Conservation (phyloP, 2,888 invertebrate species). For the Actias luna region DNA sequence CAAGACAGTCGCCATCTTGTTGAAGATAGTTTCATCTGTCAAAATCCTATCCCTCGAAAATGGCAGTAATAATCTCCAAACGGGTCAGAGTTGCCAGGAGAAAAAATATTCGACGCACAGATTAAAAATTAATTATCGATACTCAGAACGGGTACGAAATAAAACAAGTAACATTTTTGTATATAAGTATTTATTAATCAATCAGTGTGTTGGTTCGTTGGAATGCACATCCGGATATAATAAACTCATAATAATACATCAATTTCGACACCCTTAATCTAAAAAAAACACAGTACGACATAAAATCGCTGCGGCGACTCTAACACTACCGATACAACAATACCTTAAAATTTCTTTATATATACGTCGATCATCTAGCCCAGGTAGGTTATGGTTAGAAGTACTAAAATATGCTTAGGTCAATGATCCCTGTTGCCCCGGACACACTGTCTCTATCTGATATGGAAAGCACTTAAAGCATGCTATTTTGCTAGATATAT, state of each 20-base stretch:
- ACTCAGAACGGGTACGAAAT: constrained; percentile 21
- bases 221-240: constrained; percentile 73
- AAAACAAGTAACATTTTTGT: constrained; percentile 31
- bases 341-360: background rate
- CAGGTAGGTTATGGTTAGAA: background rate
- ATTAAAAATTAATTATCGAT: too few species aligned
- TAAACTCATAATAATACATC: constrained; percentile 46
- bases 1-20: too few species aligned
- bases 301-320: constrained; percentile 5
- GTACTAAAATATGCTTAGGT: background rate
- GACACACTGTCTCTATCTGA: constrained; percentile 30
- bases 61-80: too few species aligned
- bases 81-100: background rate
- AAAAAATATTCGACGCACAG: too few species aligned
- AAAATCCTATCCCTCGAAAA: too few species aligned
- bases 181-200: constrained; percentile 71
- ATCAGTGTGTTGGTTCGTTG: constrained; percentile 77
- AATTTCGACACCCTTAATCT: constrained; percentile 13
- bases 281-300: constrained; percentile 10
- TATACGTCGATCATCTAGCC: background rate
- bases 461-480: constrained; percentile 56
- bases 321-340: background rate
- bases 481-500: constrained; percentile 50
- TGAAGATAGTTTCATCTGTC: too few species aligned
- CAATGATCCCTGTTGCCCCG: background rate